Base-by-base conservation (phyloP, 2,797 vertebrate species). In the Avahi laniger region DNA sequence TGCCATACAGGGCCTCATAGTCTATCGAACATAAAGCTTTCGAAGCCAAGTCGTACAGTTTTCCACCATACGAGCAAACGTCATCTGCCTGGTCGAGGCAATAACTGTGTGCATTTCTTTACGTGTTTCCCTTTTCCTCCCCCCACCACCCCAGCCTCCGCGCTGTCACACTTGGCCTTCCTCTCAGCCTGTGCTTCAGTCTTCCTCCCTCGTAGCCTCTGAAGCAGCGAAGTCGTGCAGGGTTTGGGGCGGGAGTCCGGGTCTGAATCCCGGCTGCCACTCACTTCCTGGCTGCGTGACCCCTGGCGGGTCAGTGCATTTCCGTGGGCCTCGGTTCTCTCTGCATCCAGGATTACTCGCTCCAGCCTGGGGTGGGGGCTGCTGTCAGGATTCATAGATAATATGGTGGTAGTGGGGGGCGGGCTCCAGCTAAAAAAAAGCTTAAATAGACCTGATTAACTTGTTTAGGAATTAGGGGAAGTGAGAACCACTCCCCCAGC, bases 21-120 rank as follows among this genome's bases (percentile, higher is more conserved):
- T 46, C 97, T 50, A 67, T 26, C 24, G 33, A 95, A 84, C 30
- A 76, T 33, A 57, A 89, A 78, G 11, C 50, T 76, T 93, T 91
- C 89, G 88, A 94, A 94, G 79, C 35, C 96, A 72, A 91, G 63
- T 98, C 97, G 97, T 97, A 97, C 93, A 98, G 96, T 97, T 98
- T 97, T 97, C 95, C 38, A 85, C 78, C 96, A 87, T 4, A 28
- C 93, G 97, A 97, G 84, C 91, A 79, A 97, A 96, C 72, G 94
- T 96, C 97, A 92, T 97, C 98, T 97, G 95, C 59, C 75, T 67
- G 26, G n/a, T 75, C 97, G 97, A 98, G 93, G 97, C 95, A 98
- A 97, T 88, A 93, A 70, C 94, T 92, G 81, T 4, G 24, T 18
- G 61, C 78, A 78, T 93, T 97, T 89, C 88, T 95, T 92, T 93